Conservation (phyloP, 2,888 invertebrate species). For the Nymphalis polychloros region DNA sequence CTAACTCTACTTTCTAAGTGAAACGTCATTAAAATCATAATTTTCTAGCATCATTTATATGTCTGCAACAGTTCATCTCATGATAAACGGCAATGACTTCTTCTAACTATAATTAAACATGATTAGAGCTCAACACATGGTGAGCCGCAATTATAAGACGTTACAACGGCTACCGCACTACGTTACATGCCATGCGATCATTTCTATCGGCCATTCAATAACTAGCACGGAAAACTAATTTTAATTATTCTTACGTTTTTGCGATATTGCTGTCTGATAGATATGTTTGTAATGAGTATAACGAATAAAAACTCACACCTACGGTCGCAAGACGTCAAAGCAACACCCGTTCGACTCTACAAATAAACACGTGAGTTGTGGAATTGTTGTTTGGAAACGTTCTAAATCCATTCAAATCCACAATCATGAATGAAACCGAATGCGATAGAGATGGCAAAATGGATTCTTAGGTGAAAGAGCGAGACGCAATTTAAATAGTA, state of each 20-base stretch:
- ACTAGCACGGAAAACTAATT: constrained; percentile 68
- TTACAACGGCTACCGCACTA: constrained; percentile 71
- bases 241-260: constrained; percentile 47
- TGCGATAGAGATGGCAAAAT: constrained; percentile 70
- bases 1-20: constrained; percentile 42
- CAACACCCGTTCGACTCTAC: constrained; percentile 51
- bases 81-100: constrained; percentile 79
- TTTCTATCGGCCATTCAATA: constrained; percentile 68
- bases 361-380: constrained; percentile 51
- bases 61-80: constrained; percentile 80
- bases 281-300: constrained; percentile 1
- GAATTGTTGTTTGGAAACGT: constrained; percentile 56
- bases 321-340: constrained; percentile 50
- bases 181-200: constrained; percentile 67
- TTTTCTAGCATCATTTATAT: constrained; percentile 65
- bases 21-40: constrained; percentile 57
- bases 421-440: constrained; percentile 77
- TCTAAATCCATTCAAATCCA: constrained; percentile 76
- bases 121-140: constrained; percentile 80
- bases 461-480: constrained; percentile 50
- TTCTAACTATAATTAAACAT: constrained; percentile 76
- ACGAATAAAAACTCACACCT: constrained; percentile 5
- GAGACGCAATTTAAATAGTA: constrained; percentile 77
- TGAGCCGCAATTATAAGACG: constrained; percentile 75
- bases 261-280: constrained; percentile 4